Evolutionary conservation across 2,113 vertebrate genomes (phyloP).

Genomic region (Aphyosemion australe): DNA sequence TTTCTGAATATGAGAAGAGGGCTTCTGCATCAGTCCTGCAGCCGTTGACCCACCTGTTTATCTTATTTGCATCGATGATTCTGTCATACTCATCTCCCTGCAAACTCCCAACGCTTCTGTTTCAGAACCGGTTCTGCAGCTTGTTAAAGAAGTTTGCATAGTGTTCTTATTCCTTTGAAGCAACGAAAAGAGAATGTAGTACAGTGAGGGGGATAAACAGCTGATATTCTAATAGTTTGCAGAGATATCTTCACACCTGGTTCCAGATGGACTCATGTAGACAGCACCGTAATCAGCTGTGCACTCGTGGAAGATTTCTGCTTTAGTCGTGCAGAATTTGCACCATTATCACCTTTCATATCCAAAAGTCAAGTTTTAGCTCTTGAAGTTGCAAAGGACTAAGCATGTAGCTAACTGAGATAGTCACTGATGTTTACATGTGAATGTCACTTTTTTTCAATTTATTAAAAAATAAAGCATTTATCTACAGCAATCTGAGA

Average conservation of each 20-base stretch:
- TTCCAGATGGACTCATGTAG: too few relatives aligned
- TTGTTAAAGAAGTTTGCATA: neutral
- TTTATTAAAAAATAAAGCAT: too few relatives aligned
- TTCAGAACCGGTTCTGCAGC: conserved; percentile 25
- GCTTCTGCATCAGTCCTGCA: neutral
- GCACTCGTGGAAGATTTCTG: neutral
- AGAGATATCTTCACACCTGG: too few relatives aligned
- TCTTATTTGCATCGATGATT: neutral
- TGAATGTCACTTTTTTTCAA: neutral
- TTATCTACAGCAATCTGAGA: too few relatives aligned
- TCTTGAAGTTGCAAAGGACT: neutral
- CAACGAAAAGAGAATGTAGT: neutral
- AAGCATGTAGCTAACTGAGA: neutral
- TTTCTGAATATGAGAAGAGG: too few relatives aligned
- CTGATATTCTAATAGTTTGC: neutral
- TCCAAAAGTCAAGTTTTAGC: neutral
- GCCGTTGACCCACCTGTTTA: neutral
- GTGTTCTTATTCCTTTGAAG: neutral
- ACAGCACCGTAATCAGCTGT: too few relatives aligned
- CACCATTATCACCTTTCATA: neutral
- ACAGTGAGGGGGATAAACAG: neutral
- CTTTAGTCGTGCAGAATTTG: neutral
- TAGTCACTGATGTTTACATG: too few relatives aligned
- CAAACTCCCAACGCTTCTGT: neutral
- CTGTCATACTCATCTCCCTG: neutral